A percentile compares a stretch with the other conserved stretches of the same genome.
These are phyloP conservation scores for Brenthis ino DNA, from an alignment of 2,888 invertebrate genomes.

Conservation along the genomic window DNA sequence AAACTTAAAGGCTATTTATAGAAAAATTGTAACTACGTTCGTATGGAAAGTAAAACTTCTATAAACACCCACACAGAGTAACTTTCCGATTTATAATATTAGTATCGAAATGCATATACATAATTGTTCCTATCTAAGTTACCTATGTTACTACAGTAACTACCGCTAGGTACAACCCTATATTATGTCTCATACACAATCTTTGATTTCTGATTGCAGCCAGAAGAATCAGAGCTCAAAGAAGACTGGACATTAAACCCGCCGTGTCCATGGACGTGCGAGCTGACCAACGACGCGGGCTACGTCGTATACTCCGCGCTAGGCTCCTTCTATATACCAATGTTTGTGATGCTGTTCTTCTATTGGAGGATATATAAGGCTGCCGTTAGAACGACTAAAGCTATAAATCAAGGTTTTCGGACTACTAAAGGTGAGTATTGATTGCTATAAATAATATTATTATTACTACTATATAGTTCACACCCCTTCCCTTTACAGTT, in stretches of 20 bases:
- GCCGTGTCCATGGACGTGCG: conserved; percentile 92
- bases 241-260: conserved; percentile 70
- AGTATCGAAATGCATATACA: neutral
- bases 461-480: too few species aligned
- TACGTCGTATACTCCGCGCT: conserved; percentile 98
- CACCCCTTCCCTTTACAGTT: too few species aligned
- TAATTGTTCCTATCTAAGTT: too few species aligned
- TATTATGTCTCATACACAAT: neutral
- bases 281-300: conserved; percentile 95
- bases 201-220: conserved; percentile 45
- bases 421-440: conserved; percentile 88
- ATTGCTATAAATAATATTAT: neutral
- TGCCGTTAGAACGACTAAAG: conserved; percentile 95
- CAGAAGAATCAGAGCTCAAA: conserved; percentile 60
- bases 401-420: conserved; percentile 94
- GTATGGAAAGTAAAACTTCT: too few species aligned
- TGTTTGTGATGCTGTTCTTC: conserved; percentile 99
- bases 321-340: conserved; percentile 98
- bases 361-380: conserved; percentile 98
- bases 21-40: too few species aligned
- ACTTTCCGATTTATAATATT: neutral
- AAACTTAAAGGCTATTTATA: too few species aligned
- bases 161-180: too few species aligned
- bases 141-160: too few species aligned
- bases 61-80: neutral